Evolutionary conservation across 2,797 vertebrate species (phyloP).

Genomic region (Pseudomugil gertrudae): DNA sequence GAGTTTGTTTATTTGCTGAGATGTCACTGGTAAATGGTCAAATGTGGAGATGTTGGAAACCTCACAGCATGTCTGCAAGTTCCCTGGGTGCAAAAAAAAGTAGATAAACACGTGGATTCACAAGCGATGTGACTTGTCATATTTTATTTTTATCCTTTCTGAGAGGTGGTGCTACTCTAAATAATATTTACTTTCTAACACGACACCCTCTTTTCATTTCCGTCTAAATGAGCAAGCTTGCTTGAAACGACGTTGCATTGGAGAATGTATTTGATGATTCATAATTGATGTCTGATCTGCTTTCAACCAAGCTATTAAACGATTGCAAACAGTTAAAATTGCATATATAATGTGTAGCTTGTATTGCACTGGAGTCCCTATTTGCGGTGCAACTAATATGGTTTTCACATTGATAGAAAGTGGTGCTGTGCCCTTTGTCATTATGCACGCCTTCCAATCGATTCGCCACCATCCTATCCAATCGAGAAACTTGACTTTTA

Average conservation of each 20-base stretch:
- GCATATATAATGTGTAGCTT: conserved; percentile 12
- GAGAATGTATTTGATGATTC: conserved; percentile 20
- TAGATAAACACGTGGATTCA: neutral
- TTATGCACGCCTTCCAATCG: conserved; percentile 84
- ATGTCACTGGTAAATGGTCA: neutral
- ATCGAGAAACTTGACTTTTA: conserved; percentile 82
- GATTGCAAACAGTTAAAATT: conserved; percentile 26
- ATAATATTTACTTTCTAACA: neutral
- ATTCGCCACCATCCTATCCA: conserved; percentile 81
- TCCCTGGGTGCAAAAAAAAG: neutral
- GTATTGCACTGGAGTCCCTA: conserved; percentile 28
- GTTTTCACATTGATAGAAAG: conserved; percentile 70
- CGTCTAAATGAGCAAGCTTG: conserved; percentile 7
- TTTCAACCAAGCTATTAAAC: conserved; percentile 35
- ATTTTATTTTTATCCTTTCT: neutral
- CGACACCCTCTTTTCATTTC: neutral
- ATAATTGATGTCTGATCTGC: conserved; percentile 24
- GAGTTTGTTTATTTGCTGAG: neutral
- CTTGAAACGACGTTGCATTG: conserved; percentile 8
- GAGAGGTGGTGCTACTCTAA: neutral
- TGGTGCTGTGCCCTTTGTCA: conserved; percentile 77
- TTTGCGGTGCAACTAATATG: conserved; percentile 61
- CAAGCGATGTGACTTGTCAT: neutral
- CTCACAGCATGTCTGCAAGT: neutral
- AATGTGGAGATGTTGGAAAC: neutral